A percentile compares a stretch with the other conserved stretches of the same genome.
Evolutionary conservation across 2,888 invertebrate genomes (phyloP).

Genomic region (Epinotia brunnichana): DNA sequence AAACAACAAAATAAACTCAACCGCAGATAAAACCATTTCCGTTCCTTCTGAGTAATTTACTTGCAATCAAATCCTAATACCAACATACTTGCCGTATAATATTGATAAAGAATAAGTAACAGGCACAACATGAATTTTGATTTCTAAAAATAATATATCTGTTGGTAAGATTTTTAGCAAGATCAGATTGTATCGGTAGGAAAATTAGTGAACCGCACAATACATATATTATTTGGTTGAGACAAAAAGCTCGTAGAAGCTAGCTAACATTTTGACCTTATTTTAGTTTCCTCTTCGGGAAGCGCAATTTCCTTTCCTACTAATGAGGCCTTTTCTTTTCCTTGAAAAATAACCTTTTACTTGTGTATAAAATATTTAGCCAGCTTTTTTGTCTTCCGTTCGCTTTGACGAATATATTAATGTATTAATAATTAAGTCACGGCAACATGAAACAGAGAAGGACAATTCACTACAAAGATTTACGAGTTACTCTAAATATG

Average conservation of each 20-base stretch:
- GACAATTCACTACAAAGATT: not conserved
- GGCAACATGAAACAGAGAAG: not conserved
- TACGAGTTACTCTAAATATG: not conserved
- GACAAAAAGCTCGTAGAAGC: slow-evolving; percentile 62
- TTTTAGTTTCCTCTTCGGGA: slow-evolving; percentile 74
- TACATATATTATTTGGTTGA: slow-evolving; percentile 56
- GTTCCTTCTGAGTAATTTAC: not conserved
- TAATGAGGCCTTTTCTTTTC: slow-evolving; percentile 80
- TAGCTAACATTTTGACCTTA: slow-evolving; percentile 78
- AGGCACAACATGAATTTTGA: not conserved
- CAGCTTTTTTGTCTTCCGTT: slow-evolving; percentile 47
- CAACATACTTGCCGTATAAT: not conserved
- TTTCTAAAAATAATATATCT: not conserved
- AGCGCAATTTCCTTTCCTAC: slow-evolving; percentile 81
- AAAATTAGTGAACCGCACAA: slow-evolving; percentile 49
- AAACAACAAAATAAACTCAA: not conserved
- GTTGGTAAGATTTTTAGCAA: no score
- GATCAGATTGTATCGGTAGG: slow-evolving; percentile 18
- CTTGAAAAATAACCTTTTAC: slow-evolving; percentile 56
- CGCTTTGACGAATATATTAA: slow-evolving; percentile 34
- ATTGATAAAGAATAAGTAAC: not conserved
- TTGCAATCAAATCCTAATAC: not conserved
- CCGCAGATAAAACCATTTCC: not conserved
- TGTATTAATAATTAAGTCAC: slow-evolving; percentile 30
- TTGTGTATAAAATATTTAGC: slow-evolving; percentile 55